Conservation (phyloP, 1,140 invertebrate species). For the Drosophila rufa region DNA sequence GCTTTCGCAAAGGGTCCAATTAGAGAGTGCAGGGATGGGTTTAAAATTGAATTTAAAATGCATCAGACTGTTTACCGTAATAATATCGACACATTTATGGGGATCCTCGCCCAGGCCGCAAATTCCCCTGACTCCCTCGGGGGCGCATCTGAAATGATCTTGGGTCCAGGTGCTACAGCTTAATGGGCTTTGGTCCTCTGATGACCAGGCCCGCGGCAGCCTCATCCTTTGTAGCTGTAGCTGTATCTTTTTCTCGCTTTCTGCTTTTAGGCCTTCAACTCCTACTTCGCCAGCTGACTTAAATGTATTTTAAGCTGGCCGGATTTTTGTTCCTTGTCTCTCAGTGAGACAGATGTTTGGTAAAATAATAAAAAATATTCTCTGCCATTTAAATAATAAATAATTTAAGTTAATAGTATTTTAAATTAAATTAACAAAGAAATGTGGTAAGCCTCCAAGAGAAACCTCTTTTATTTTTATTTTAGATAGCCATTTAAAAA, state of each 20-base stretch:
- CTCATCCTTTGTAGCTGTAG: conserved; percentile 15
- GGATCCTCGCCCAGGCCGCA: conserved; percentile 24
- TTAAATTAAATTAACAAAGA: too few species aligned
- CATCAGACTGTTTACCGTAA: conserved; percentile 81
- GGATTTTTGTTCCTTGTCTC: conserved; percentile 29
- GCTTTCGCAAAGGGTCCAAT: conserved; percentile 63
- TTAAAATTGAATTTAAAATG: conserved; percentile 81
- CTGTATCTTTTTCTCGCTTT: background rate
- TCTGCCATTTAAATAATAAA: background rate
- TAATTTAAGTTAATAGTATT: too few species aligned
- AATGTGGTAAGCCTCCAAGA: too few species aligned
- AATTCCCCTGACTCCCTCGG: conserved; percentile 16
- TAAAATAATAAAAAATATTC: background rate
- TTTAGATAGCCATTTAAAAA: background rate
- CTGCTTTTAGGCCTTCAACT: conserved; percentile 3
- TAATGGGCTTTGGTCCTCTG: conserved; percentile 73
- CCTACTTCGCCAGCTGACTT: conserved; percentile 21
- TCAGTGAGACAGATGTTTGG: conserved; percentile 8
- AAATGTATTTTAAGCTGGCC: conserved; percentile 25
- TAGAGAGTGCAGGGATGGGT: conserved; percentile 67
- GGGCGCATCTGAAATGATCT: conserved; percentile 34
- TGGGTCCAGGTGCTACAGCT: conserved; percentile 72
- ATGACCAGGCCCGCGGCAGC: conserved; percentile 40
- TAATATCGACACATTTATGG: conserved; percentile 82
- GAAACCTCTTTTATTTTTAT: too few species aligned